Evolutionary conservation across 2,888 invertebrate species (phyloP), one percentile per base, ranked within the genome.

Genomic region (Camptogramma bilineatum): DNA sequence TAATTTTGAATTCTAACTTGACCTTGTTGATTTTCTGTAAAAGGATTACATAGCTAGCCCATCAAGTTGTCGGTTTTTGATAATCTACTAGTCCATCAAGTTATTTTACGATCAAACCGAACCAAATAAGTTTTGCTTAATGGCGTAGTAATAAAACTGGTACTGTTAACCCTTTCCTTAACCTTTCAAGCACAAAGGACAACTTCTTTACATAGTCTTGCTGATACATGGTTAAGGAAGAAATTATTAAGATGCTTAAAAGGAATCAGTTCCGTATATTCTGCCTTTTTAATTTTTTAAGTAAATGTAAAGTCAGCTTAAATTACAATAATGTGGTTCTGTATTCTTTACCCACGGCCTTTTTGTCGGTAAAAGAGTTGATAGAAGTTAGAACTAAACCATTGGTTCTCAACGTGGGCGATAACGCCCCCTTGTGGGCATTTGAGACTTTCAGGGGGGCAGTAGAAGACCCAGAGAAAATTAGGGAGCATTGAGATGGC

Each of bases 161-260:
- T 13, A 10, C 39, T 13, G 44, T 44, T 56, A 65, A 66, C 59
- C 71, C 65, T 68, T 70, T 68, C 47, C 31, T 31, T 64, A 50
- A 68, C 63, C 68, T 66, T 64, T 64, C 53, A 57, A 66, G 51
- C 39, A 46, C 62, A 65, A 63, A 66, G 62, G 65, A 52, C 50
- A 58, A 58, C 62, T 68, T 47, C 68, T 68, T 68, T 31, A 34
- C 54, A 9, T 50, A 44, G 16, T 44, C 1, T 4, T 24, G 24
- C 4, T 28, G 28, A 28, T 5, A 5, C 69, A 68, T 52, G 68
- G 68, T 60, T 65, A 47, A 55, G 52, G 48, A 62, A 59, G 59
- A 66, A 52, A 69, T 69, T 39, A 55, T 28, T 60, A 17, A 46
- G 52, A 61, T 62, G 53, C 65, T 65, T 69, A 60, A 64, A 67